Conservation (phyloP, 2,113 vertebrate species). For the Nibea albiflora region DNA sequence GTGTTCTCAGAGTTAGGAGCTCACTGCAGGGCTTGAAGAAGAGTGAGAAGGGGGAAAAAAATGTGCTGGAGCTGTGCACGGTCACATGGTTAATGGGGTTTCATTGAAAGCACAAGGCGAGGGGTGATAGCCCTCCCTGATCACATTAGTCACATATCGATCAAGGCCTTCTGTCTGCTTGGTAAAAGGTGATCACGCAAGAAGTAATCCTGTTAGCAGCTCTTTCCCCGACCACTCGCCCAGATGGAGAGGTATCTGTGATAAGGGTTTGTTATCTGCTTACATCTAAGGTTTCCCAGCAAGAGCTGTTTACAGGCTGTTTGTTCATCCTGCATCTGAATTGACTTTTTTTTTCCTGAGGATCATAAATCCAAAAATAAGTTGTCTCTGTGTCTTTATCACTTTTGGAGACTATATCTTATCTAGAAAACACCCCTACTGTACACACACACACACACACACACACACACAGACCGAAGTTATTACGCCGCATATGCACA, state of each 20-base stretch:
- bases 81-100: conserved; percentile 59
- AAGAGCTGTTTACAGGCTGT: conserved; percentile 38
- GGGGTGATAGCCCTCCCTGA: conserved; percentile 66
- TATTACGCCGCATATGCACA: not conserved
- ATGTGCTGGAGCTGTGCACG: conserved; percentile 16
- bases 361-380: conserved; percentile 34
- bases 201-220: conserved; percentile 73
- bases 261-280: conserved; percentile 54
- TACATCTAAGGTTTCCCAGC: conserved; percentile 32
- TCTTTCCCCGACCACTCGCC: conserved; percentile 45
- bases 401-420: conserved; percentile 21
- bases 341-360: not conserved
- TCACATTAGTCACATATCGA: conserved; percentile 81
- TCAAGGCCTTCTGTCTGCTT: conserved; percentile 60
- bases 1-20: conserved; percentile 31
- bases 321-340: conserved; percentile 16
- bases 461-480: not conserved
- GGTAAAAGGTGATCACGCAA: conserved; percentile 72
- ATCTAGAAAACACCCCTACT: conserved; percentile 12
- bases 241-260: conserved; percentile 38
- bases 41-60: not conserved
- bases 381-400: conserved; percentile 26
- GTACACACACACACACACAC: not conserved
- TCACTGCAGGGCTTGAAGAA: conserved; percentile 1
- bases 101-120: conserved; percentile 61